Base-by-base conservation (phyloP, 2,888 invertebrate genomes). In the Synergus laeviventris region DNA sequence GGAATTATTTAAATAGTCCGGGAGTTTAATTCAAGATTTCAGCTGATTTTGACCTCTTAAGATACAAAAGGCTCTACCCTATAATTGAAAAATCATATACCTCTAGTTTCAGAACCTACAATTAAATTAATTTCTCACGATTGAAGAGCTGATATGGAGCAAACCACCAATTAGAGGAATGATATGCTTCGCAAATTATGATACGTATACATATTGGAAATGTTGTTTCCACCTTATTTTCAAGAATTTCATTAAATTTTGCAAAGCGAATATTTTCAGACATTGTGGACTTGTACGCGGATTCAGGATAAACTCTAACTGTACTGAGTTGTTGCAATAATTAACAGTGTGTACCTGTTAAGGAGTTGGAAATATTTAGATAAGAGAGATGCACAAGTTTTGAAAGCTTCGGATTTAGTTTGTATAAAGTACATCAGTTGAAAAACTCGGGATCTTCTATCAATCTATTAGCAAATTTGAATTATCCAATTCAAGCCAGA, bases 261-360 rank as follows among this genome's bases (percentile, higher is more conserved):
- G n/a, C 61, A n/a, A 61, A 61, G 18, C 7, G 21, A 31, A 45
- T 64, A 38, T 70, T 70, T 18, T n/a, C 31, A 11, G n/a, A 12
- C n/a, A 49, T 49, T n/a, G 31, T 31, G 31, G 24, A 70, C 24
- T 49, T 49, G 70, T 70, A 16, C 24, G 45, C 24, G 45, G 14
- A 45, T 70, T 70, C 49, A 70, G 18, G 18, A 39, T 39, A 42
- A 21, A 39, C 49, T 36, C 49, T 70, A 49, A 70, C 49, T 70
- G 49, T 31, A 21, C 21, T 49, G 16, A 11, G n/a, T 70, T 70
- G 8, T 70, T 49, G 2, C 16, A 70, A 70, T 70, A 70, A 7
- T 56, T 56, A 24, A 31, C 4, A 45, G 45, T 70, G 39, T n/a
- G 24, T 45, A 31, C 14, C n/a, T 21, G 24, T 45, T 70, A 16